These are phyloP conservation scores for Rhingia campestris DNA, from an alignment of 2,888 invertebrate species.

Conservation along the genomic window DNA sequence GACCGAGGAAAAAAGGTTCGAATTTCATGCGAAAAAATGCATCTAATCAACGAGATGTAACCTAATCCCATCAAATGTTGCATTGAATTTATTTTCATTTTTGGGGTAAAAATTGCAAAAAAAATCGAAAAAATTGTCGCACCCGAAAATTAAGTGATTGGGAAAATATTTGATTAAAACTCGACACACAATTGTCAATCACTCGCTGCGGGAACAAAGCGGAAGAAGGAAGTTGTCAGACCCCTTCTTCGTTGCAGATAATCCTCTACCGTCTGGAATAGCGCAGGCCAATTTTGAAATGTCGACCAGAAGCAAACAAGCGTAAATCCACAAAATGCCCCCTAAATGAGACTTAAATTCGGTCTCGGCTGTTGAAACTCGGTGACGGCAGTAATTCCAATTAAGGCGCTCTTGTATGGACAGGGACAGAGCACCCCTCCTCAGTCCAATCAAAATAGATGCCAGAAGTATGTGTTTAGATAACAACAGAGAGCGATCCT, in stretches of 20 bases:
- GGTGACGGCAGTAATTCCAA: constrained; percentile 79
- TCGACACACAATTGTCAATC: constrained; percentile 80
- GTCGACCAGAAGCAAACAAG: constrained; percentile 75
- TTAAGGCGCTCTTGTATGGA: constrained; percentile 77
- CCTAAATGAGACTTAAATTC: constrained; percentile 83
- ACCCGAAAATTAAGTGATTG: constrained; percentile 80
- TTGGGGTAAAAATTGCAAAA: constrained; percentile 74
- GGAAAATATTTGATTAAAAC: constrained; percentile 82
- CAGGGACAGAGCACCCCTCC: constrained; percentile 58
- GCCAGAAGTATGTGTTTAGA: constrained; percentile 61
- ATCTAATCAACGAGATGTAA: constrained; percentile 76
- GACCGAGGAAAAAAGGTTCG: constrained; percentile 50
- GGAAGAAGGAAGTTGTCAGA: constrained; percentile 75
- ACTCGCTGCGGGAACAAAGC: constrained; percentile 71
- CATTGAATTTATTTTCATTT: constrained; percentile 52
- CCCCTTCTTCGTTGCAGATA: constrained; percentile 58
- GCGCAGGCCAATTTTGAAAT: constrained; percentile 64
- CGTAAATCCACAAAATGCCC: constrained; percentile 83
- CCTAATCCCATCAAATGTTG: constrained; percentile 80
- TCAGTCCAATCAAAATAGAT: constrained; percentile 54
- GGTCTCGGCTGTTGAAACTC: constrained; percentile 76
- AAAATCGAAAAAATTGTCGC: constrained; percentile 54
- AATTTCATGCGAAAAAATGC: constrained; percentile 68
- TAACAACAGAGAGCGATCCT: constrained; percentile 48
- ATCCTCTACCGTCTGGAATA: constrained; percentile 60